Conservation (phyloP, 2,888 invertebrate genomes). For the Ceriagrion tenellum region DNA sequence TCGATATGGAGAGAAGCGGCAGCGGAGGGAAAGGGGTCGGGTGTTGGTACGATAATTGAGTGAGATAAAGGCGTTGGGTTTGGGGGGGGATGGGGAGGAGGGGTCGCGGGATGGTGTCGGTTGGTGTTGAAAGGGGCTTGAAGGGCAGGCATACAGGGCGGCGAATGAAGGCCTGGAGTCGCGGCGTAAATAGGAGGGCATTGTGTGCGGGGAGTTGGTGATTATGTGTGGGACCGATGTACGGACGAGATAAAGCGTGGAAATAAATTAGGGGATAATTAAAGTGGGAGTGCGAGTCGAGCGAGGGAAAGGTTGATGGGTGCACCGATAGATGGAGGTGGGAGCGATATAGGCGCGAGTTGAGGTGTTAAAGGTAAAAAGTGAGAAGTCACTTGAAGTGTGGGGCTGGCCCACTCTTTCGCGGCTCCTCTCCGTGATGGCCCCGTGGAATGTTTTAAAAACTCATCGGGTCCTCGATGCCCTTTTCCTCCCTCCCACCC, state of each 20-base stretch:
- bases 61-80: not conserved
- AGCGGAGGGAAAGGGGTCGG: not conserved
- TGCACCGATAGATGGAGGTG: conserved; percentile 19
- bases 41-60: conserved; percentile 29
- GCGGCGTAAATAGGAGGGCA: not conserved
- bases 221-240: conserved; percentile 39
- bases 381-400: conserved; percentile 15
- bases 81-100: not conserved
- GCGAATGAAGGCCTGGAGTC: not conserved
- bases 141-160: not conserved
- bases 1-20: conserved; percentile 46
- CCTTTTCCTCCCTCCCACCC: too few relatives aligned
- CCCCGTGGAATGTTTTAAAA: not conserved
- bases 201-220: not conserved
- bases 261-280: conserved; percentile 52
- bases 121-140: not conserved
- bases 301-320: conserved; percentile 43
- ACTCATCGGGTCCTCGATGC: not conserved
- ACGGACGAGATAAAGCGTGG: conserved; percentile 28
- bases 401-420: not conserved
- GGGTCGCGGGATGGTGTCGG: not conserved
- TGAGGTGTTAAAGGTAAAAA: conserved; percentile 13
- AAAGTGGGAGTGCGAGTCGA: conserved; percentile 2
- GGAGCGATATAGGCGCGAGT: not conserved
- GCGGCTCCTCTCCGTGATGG: not conserved